These are phyloP conservation scores for Xiphophorus hellerii DNA, from an alignment of 2,113 vertebrate species.

Conservation along the genomic window DNA sequence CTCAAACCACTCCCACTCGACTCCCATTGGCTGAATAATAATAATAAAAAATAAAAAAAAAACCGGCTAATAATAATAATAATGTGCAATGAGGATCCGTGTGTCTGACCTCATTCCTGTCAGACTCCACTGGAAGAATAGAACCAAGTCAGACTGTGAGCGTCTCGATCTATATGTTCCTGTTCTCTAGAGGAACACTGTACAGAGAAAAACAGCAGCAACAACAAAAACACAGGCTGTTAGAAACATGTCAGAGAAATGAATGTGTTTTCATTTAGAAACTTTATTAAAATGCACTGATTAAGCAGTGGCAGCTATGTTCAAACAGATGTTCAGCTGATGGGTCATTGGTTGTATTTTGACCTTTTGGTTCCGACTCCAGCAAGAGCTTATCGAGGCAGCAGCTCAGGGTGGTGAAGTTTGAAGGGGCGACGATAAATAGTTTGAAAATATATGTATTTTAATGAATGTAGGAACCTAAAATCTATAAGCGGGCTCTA, in stretches of 20 bases:
- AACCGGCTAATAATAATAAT: conserved; percentile 88
- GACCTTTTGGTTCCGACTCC: neutral
- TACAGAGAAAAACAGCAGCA: neutral
- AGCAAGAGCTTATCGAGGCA: neutral
- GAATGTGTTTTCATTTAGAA: neutral
- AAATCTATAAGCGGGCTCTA: too few relatives aligned
- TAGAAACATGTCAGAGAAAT: neutral
- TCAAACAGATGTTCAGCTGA: neutral
- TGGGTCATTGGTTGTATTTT: too few relatives aligned
- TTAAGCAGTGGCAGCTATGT: neutral
- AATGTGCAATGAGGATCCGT: conserved; percentile 95
- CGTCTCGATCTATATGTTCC: conserved; percentile 21
- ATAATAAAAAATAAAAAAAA: conserved; percentile 50
- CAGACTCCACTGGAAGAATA: conserved; percentile 81
- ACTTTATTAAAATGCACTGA: neutral
- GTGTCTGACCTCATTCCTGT: conserved; percentile 99
- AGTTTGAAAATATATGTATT: neutral
- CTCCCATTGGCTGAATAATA: conserved; percentile 86
- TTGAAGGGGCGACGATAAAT: neutral
- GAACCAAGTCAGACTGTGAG: conserved; percentile 78
- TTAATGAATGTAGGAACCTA: neutral
- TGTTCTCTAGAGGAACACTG: conserved; percentile 70
- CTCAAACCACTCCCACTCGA: conserved; percentile 77
- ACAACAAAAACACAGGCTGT: neutral
- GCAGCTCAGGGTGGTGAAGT: neutral